Evolutionary conservation across 2,797 vertebrate genomes (phyloP), one percentile per base, ranked within the genome.

Genomic region (Melanotaenia nigrans): DNA sequence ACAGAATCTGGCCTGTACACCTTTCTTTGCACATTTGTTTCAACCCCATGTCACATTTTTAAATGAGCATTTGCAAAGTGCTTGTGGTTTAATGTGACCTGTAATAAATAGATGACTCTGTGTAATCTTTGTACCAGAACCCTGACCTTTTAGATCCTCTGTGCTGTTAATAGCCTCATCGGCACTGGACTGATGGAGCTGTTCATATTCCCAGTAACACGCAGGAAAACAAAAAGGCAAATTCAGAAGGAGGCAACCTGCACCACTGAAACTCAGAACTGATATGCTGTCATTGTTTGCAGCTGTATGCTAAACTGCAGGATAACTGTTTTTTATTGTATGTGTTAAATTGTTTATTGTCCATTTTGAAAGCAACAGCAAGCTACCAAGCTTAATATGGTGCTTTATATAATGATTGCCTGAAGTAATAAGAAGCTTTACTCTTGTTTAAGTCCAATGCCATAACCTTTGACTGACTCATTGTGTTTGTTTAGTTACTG

Each of bases 61-160:
- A 65, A 64, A 65, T 77, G 70, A 67, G 56, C 72, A 61, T 79
- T 68, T 61, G n/a, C 16, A 64, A 40, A 73, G 69, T 57, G 68
- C 62, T 32, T 38, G 35, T 33, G 40, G 54, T 68, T 68, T 51
- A 55, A 79, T 25, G 77, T 58, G 61, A 84, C 36, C 61, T 40
- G 71, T 49, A 67, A 81, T 70, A 83, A 83, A 82, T 68, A 81
- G 73, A 82, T 69, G 77, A 81, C 78, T 74, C 36, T 49, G 11
- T 14, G 55, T 75, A 60, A 57, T 28, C 77, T 49, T 61, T 38
- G 32, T 4, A 42, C 22, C 64, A 4, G 58, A 54, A 16, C 33
- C 24, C 38, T 5, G 78, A 89, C 81, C 81, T 84, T 69, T 73
- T 63, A 76, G 70, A 63, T 65, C 62, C 67, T 78, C 76, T 30